Evolutionary conservation across 2,888 invertebrate genomes (phyloP), one percentile per base, ranked within the genome.

Genomic region (Camponotus fellah): DNA sequence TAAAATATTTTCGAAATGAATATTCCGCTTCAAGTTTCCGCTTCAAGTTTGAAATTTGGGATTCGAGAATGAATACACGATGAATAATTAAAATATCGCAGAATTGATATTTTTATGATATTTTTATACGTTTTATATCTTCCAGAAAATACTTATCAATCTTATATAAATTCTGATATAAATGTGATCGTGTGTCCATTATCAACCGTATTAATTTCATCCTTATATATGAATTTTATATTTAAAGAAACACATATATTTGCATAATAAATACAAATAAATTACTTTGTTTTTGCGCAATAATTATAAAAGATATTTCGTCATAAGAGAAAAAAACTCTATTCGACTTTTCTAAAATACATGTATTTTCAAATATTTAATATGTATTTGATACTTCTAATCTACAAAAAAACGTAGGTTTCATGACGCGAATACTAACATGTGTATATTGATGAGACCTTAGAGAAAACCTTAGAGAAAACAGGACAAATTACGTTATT

Each of bases 311-410:
- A 49, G 37, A 75, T 62, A 46, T 49, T 64, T 0, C 46, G 1
- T n/a, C 0, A 17, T 26, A 40, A 6, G 53, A 14, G 4, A 56
- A 9, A 43, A 74, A 26, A 60, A 3, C 1, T 58, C 40, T 12
- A 74, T n/a, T 40, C 40, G 17, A 56, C 34, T 71, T 3, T 0
- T 49, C 3, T 34, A 72, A 58, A 58, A 56, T 56, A 37, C 14
- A 56, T 56, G 9, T 21, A 56, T 60, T 17, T 60, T 60, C 17
- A 1, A 74, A n/a, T 62, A 34, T 64, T 76, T 76, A 53, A 34
- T 65, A 65, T 75, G 49, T 65, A 62, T 34, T 74, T 74, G 12
- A 40, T 74, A 75, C 64, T n/a, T n/a, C n/a, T 53, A 53, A 53
- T 53, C 17, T n/a, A 10, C 46, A 64, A 49, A 64, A 32, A 43